phyloP scores from a whole-genome alignment of 64 coral and sea anemone genomes.

The Montipora capricornis region DNA sequence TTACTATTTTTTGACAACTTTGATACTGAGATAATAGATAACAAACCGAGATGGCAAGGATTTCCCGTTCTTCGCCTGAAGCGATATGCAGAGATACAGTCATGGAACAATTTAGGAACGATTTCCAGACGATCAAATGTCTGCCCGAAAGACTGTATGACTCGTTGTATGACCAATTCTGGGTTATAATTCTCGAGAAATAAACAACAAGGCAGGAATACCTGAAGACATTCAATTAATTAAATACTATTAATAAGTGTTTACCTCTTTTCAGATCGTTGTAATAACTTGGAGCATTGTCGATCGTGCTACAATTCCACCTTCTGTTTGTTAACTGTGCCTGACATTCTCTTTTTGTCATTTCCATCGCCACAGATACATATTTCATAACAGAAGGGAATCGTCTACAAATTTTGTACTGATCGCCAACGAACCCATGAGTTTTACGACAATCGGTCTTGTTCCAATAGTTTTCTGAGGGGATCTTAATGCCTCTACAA shows the following conservation, averaged over 20 bases:
- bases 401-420: slow-evolving; percentile 74
- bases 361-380: slow-evolving; percentile 79
- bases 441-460: slow-evolving; percentile 63
- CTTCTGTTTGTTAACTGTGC: slow-evolving; percentile 60
- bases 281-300: slow-evolving; percentile 48
- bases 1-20: slow-evolving; percentile 38
- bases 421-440: slow-evolving; percentile 61
- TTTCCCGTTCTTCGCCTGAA: slow-evolving; percentile 2
- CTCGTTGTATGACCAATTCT: background rate
- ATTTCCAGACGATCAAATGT: slow-evolving; percentile 24
- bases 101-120: background rate
- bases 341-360: slow-evolving; percentile 58
- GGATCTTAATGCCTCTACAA: slow-evolving; percentile 45
- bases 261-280: slow-evolving; percentile 73
- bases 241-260: slow-evolving; percentile 1
- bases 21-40: slow-evolving; percentile 16
- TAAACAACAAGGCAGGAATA: background rate
- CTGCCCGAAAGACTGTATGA: background rate
- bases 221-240: slow-evolving; percentile 7
- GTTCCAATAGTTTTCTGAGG: slow-evolving; percentile 63
- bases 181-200: background rate
- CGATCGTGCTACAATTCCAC: slow-evolving; percentile 86
- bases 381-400: slow-evolving; percentile 81
- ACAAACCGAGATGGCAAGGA: background rate
- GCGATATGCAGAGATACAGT: slow-evolving; percentile 8